These are phyloP conservation scores for Colistium nudipinnis DNA, from an alignment of 2,113 vertebrate species.

Conservation along the genomic window DNA sequence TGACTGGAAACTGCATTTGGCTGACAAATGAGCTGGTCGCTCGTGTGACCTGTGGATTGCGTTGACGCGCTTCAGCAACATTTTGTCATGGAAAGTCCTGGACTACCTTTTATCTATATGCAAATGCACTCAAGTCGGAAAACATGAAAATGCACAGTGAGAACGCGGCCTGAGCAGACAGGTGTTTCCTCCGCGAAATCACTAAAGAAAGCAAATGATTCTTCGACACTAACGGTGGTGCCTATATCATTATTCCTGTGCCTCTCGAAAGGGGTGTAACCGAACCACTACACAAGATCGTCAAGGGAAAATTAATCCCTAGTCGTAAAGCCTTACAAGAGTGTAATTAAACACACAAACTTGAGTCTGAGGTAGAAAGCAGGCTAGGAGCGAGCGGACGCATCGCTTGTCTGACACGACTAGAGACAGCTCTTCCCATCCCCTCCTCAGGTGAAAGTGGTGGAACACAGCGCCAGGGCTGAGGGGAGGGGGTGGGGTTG, in stretches of 20 bases:
- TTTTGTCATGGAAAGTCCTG: constrained; percentile 40
- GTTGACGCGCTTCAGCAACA: not conserved
- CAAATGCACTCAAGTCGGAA: constrained; percentile 50
- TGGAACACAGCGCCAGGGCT: constrained; percentile 47
- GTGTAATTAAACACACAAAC: not conserved
- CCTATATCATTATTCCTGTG: no score
- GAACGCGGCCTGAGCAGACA: not conserved
- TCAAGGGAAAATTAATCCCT: no score
- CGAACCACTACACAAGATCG: no score
- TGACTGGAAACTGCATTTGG: constrained; percentile 74
- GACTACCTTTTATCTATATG: constrained; percentile 51
- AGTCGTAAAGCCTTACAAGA: no score
- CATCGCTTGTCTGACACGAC: constrained; percentile 47
- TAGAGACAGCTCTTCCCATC: constrained; percentile 23
- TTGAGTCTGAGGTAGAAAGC: not conserved
- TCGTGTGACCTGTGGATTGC: constrained; percentile 15
- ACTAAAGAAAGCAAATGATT: not conserved
- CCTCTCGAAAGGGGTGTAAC: no score
- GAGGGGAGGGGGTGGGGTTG: not conserved
- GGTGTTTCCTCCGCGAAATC: not conserved
- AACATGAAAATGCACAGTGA: constrained; percentile 54
- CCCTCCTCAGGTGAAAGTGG: constrained; percentile 64
- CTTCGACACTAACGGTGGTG: no score
- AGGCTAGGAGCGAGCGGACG: constrained; percentile 22
- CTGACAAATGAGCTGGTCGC: constrained; percentile 67